Percentiles rank a stretch among this genome's conserved stretches.
Conservation (phyloP, 2,888 invertebrate genomes). For the Acronicta leporina region DNA sequence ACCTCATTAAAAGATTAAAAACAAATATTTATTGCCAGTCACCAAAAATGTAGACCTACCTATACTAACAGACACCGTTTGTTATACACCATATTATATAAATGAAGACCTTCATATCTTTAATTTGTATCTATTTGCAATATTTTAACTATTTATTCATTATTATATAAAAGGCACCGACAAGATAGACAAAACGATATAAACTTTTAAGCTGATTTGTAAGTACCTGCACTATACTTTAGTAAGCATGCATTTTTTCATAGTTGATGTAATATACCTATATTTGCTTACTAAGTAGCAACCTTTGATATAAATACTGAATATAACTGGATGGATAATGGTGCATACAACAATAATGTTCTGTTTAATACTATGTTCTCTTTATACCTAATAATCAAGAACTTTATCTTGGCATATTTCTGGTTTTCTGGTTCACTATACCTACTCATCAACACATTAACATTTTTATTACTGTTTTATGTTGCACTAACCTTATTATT, state of each 20-base stretch:
- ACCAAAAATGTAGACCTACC: too few relatives aligned
- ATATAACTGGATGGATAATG: background rate
- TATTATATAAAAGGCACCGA: background rate
- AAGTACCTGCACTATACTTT: background rate
- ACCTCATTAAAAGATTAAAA: too few relatives aligned
- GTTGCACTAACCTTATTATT: background rate
- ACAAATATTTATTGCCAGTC: too few relatives aligned
- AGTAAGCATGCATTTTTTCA: background rate
- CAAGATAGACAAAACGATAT: background rate
- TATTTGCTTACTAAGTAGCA: background rate
- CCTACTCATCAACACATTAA: background rate
- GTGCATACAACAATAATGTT: background rate
- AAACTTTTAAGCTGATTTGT: background rate
- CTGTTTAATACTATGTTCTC: background rate
- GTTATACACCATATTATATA: too few relatives aligned
- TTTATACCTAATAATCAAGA: too few relatives aligned
- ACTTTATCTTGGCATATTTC: background rate
- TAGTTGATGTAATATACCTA: background rate
- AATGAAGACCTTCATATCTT: too few relatives aligned
- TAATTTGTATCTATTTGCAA: too few relatives aligned
- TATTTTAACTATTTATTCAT: background rate
- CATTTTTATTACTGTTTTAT: background rate
- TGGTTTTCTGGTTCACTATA: background rate
- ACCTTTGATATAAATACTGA: background rate
- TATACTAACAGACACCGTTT: too few relatives aligned